phyloP scores from a whole-genome alignment of 1,140 invertebrate genomes.

The Drosophila santomea region DNA sequence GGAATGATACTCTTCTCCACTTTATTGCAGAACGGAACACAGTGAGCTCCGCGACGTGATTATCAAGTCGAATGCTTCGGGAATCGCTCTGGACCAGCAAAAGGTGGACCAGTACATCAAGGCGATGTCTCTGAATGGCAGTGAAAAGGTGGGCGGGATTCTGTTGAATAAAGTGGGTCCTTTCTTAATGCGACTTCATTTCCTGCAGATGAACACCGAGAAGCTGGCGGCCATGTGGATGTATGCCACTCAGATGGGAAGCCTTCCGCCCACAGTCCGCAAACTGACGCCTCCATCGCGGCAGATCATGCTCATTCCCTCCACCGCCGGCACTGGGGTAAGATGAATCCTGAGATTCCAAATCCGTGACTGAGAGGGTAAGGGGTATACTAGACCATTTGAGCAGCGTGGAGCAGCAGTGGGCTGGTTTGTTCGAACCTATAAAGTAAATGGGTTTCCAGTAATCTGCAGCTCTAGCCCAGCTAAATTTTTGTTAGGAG shows the following conservation, averaged over 20 bases:
- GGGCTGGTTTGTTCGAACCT: no score
- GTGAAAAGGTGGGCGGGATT: conserved; percentile 57
- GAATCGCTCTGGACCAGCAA: conserved; percentile 68
- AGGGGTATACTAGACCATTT: no score
- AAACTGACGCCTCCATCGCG: conserved; percentile 62
- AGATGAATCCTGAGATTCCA: conserved; percentile 7
- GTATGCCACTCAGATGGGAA: conserved; percentile 75
- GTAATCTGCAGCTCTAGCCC: no score
- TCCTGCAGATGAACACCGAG: conserved; percentile 58
- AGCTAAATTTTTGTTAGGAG: no score
- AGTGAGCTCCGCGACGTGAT: conserved; percentile 71
- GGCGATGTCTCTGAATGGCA: conserved; percentile 72
- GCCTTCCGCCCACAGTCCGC: conserved; percentile 47
- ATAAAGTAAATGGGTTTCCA: no score
- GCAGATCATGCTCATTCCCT: conserved; percentile 76
- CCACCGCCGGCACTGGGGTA: conserved; percentile 62
- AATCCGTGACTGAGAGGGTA: no score
- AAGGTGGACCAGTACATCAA: conserved; percentile 81
- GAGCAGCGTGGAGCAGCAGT: no score
- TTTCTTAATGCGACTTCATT: not conserved
- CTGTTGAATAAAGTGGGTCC: not conserved
- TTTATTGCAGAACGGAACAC: conserved; percentile 57
- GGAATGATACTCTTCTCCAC: not conserved
- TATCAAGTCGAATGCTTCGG: conserved; percentile 69
- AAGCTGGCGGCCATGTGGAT: conserved; percentile 82